Conservation (phyloP, 2,113 vertebrate species). For the Centropus unirufus region DNA sequence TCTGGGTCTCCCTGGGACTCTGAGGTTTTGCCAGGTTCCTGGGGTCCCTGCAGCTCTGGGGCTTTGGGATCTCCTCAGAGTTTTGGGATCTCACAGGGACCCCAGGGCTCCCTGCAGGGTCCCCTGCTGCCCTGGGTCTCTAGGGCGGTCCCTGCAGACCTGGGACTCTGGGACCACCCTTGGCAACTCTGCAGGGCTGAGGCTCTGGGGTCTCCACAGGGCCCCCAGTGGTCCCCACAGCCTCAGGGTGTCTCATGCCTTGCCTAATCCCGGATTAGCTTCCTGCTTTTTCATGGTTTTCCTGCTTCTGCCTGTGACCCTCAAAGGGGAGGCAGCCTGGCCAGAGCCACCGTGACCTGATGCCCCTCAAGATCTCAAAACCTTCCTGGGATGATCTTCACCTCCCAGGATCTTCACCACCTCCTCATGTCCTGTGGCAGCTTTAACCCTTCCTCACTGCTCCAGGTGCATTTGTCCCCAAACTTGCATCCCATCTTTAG, state of each 20-base stretch:
- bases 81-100: no score
- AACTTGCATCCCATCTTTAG: background rate
- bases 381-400: background rate
- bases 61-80: background rate
- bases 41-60: background rate
- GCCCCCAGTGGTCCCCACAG: background rate
- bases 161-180: background rate
- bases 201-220: background rate
- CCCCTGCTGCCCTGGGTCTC: background rate
- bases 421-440: background rate
- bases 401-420: background rate
- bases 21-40: background rate
- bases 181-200: background rate
- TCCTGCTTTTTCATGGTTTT: fast-evolving
- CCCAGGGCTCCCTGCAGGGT: no score
- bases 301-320: background rate
- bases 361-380: background rate
- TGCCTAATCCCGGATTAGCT: background rate
- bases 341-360: background rate
- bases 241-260: background rate
- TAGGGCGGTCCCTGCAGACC: background rate
- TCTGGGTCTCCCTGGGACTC: background rate
- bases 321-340: background rate
- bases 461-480: background rate
- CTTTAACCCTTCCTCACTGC: background rate